Evolutionary conservation across 2,888 invertebrate genomes (phyloP), one percentile per base, ranked within the genome.

Genomic region (Plusia festucae): DNA sequence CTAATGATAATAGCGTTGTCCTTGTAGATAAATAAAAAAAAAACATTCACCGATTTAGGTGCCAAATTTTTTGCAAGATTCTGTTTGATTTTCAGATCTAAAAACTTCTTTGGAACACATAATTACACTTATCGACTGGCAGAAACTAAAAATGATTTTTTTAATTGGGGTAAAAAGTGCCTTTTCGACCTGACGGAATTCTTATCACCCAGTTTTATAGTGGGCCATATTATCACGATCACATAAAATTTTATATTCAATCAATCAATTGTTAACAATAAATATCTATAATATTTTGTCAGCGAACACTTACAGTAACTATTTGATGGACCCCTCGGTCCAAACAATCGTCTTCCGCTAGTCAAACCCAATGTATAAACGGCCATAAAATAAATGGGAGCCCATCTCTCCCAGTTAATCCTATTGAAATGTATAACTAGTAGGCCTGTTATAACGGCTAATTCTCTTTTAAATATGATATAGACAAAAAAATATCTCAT

Each of bases 211-310:
- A 20, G 18, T 11, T 11, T 18, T 16, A 44, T 1, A 34, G 13
- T n/a, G 11, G 40, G 54, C 52, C 53, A 20, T 9, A 44, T n/a
- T n/a, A n/a, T 11, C n/a, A 27, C n/a, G 16, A 62, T 20, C 22
- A 61, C 53, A 57, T 58, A 40, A 55, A 73, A 68, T 68, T 57
- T 67, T 49, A 64, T 27, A 11, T 60, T 58, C 68, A 62, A 77
- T 80, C 82, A 82, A 81, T 81, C 82, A 82, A 76, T 59, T 44
- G 53, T 44, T 58, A 79, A 73, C 81, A 65, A 82, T 82, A 82
- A 82, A 82, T 76, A 77, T 77, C 76, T 77, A 82, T 87, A 87
- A 85, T 93, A 91, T 93, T 93, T 91, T 92, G 93, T 92, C 92
- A 93, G 89, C 78, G 81, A 81, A 78, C 87, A 62, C 81, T 88